Percentiles rank a stretch among this genome's conserved stretches.
Evolutionary conservation across 2,888 invertebrate species (phyloP).

Genomic region (Bembecia ichneumoniformis): DNA sequence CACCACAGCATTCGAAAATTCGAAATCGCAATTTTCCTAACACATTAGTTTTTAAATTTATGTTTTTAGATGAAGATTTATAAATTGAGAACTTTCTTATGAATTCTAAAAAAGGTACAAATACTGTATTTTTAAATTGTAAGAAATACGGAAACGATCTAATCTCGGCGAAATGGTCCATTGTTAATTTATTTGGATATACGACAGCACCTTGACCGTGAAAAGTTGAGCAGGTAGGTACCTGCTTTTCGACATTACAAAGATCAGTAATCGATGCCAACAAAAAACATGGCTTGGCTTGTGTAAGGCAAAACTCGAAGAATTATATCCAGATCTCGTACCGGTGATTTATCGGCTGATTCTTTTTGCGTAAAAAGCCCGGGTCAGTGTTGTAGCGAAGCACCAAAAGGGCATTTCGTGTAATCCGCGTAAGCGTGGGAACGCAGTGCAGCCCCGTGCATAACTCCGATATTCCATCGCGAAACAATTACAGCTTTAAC

Average conservation of each 20-base stretch:
- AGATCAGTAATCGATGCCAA: slow-evolving; percentile 31
- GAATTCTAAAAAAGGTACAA: too few species aligned
- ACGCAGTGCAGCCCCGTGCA: slow-evolving; percentile 15
- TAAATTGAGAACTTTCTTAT: too few species aligned
- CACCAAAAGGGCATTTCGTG: slow-evolving; percentile 67
- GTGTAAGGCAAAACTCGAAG: slow-evolving; percentile 47
- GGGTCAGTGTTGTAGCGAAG: slow-evolving; percentile 64
- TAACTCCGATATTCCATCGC: too few species aligned
- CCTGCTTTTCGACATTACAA: slow-evolving; percentile 36
- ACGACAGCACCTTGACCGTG: slow-evolving; percentile 60
- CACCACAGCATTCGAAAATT: too few species aligned
- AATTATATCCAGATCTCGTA: slow-evolving; percentile 47
- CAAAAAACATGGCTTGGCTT: slow-evolving; percentile 41
- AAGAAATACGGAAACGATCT: slow-evolving; percentile 3
- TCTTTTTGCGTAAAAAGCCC: slow-evolving; percentile 66
- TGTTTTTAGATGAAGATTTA: too few species aligned
- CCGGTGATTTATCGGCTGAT: slow-evolving; percentile 62
- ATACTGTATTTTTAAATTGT: slow-evolving; percentile 1
- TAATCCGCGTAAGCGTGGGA: slow-evolving; percentile 65
- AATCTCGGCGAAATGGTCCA: slow-evolving; percentile 39
- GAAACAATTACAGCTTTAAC: too few species aligned
- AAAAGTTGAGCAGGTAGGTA: slow-evolving; percentile 67
- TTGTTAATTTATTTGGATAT: slow-evolving; percentile 51
- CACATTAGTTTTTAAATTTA: too few species aligned
- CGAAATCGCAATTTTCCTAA: too few species aligned